Base-by-base conservation (phyloP, 1,140 invertebrate genomes). In the Gyrodactylus salaris region DNA sequence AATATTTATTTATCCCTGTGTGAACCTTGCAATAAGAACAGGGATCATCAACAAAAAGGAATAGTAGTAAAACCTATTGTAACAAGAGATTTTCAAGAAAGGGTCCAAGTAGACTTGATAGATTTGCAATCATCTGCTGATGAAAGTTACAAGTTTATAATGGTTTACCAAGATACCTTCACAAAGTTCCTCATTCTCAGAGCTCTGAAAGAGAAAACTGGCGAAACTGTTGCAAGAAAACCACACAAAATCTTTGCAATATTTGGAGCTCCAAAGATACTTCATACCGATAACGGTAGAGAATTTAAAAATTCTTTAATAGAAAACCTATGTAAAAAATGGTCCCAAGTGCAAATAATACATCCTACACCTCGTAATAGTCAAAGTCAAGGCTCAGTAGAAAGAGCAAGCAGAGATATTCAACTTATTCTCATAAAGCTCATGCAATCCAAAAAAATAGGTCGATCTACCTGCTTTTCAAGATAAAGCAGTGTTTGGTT, bases 161-260 rank as follows among this genome's bases (percentile, higher is more conserved):
- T 76, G 68, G 74, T 75, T 26, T 76, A 75, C 54, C 73, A 76
- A 75, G 74, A 75, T 72, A 74, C 74, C 69, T 73, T 76, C 2
- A 76, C 76, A 16, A 77, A 76, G 70, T 77, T 74, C 74, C 24
- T 71, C 20, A 25, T 73, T 16, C 34, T 54, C 34, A 54, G 34
- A 27, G 1, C 34, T 26, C 34, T 74, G 25, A 69, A 72, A 74
- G 20, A 25, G 24, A 74, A 74, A 69, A 25, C 69, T 22, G 74
- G 7, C 34, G 7, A 16, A n/a, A n/a, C 7, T 16, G 34, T 54
- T 54, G 7, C 7, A 7, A 7, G n/a, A 7, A 54, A 54, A 16
- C 34, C n/a, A 7, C 34, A 16, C 7, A n/a, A 54, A 16, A 54
- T n/a, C 34, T 54, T 54, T 54, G 7, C n/a, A 16, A n/a, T 16